phyloP scores from a whole-genome alignment of 2,888 invertebrate genomes.

The Gari tellinella region DNA sequence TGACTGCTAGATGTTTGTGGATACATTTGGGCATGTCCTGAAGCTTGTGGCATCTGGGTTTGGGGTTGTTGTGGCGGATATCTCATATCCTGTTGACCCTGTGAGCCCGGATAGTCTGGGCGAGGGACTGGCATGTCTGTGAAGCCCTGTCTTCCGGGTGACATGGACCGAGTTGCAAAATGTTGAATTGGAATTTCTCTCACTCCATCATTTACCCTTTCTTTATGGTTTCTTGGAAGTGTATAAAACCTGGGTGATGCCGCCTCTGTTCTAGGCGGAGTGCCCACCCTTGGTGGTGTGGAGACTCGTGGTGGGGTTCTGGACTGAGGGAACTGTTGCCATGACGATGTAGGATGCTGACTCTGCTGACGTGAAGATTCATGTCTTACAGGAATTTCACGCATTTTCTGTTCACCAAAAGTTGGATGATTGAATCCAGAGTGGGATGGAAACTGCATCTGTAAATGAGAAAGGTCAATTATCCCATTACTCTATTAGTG shows the following conservation, averaged over 20 bases:
- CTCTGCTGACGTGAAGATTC: conserved; percentile 32
- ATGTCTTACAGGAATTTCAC: conserved; percentile 61
- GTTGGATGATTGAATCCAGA: background rate
- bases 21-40: too few species aligned
- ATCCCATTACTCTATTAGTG: too few species aligned
- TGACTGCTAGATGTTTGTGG: too few species aligned
- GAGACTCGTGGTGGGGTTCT: conserved; percentile 36
- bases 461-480: conserved; percentile 14
- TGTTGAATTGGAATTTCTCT: conserved; percentile 77
- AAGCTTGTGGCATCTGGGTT: background rate
- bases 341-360: conserved; percentile 10
- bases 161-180: conserved; percentile 39
- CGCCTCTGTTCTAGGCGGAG: conserved; percentile 48
- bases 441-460: conserved; percentile 11
- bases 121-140: conserved; percentile 4
- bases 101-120: conserved; percentile 33
- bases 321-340: conserved; percentile 38
- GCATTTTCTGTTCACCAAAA: conserved; percentile 21
- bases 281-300: conserved; percentile 54
- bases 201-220: conserved; percentile 34
- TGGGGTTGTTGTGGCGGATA: conserved; percentile 2
- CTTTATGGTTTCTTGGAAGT: conserved; percentile 53
- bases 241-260: conserved; percentile 49
- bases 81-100: conserved; percentile 11
- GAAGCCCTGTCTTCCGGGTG: conserved; percentile 16